Conservation (phyloP, 1,140 invertebrate genomes). For the Marisa cornuarietis region DNA sequence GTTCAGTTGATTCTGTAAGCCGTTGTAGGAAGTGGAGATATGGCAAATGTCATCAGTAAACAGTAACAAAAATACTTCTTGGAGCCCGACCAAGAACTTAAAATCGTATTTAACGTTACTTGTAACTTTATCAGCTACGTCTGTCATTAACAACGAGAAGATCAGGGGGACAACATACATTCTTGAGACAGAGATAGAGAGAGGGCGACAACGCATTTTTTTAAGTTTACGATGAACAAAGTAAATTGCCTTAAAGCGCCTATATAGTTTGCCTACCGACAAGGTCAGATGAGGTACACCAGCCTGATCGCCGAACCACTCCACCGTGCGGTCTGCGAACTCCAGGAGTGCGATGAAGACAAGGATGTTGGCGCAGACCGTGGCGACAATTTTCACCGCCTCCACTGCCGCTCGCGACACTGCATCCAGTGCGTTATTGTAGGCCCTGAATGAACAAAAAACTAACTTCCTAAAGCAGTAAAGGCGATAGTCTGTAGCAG, state of each 20-base stretch:
- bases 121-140: no score
- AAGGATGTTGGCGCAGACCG: constrained; percentile 8
- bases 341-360: constrained; percentile 6
- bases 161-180: no score
- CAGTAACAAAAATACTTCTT: no score
- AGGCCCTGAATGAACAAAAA: not conserved
- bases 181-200: no score
- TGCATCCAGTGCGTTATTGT: not conserved
- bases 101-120: no score
- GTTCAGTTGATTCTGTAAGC: no score
- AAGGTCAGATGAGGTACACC: not conserved
- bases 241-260: not conserved
- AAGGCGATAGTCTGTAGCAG: no score
- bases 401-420: constrained; percentile 4
- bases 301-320: constrained; percentile 11
- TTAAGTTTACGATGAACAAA: not conserved
- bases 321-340: constrained; percentile 4
- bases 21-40: no score
- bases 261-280: not conserved
- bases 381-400: not conserved
- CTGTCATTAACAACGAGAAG: no score
- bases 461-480: no score
- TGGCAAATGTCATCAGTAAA: no score
- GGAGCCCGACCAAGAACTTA: no score
- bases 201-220: not conserved